These are phyloP conservation scores for Brevimyrus niger DNA, from an alignment of 2,113 vertebrate species.

Conservation along the genomic window DNA sequence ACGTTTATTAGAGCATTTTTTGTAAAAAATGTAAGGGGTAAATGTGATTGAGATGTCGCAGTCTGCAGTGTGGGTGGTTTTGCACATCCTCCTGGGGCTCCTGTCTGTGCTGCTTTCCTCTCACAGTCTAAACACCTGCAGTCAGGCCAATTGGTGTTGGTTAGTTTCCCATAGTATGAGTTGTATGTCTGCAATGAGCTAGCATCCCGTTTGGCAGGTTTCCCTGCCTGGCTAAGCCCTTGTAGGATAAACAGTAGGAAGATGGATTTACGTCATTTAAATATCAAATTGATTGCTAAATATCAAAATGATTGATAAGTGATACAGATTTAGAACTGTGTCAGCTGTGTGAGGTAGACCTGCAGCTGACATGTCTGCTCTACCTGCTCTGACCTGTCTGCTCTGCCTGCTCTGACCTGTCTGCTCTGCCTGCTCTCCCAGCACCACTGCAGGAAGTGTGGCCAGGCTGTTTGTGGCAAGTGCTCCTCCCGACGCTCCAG, in stretches of 20 bases:
- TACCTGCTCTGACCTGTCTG: slow-evolving; percentile 9
- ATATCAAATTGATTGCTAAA: neutral
- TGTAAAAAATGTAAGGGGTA: neutral
- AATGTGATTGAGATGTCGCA: neutral
- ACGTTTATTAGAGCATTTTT: neutral
- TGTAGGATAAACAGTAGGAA: neutral
- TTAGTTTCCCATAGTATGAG: neutral
- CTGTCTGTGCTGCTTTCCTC: neutral
- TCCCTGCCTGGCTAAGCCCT: neutral
- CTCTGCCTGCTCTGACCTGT: slow-evolving; percentile 9
- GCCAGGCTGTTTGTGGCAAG: slow-evolving; percentile 88
- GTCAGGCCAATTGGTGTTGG: neutral
- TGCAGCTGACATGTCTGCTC: neutral
- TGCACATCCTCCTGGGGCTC: neutral
- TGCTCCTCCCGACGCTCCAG: slow-evolving; percentile 92
- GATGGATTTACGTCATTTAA: neutral
- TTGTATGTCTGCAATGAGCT: neutral
- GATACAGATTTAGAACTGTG: neutral
- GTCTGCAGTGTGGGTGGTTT: neutral
- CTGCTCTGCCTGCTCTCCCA: slow-evolving; percentile 42
- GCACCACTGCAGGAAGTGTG: slow-evolving; percentile 97
- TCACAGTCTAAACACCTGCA: neutral
- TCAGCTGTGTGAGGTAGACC: neutral
- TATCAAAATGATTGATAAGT: neutral
- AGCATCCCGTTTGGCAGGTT: neutral